phyloP scores from a whole-genome alignment of 1,140 invertebrate species.

The Formica exsecta region DNA sequence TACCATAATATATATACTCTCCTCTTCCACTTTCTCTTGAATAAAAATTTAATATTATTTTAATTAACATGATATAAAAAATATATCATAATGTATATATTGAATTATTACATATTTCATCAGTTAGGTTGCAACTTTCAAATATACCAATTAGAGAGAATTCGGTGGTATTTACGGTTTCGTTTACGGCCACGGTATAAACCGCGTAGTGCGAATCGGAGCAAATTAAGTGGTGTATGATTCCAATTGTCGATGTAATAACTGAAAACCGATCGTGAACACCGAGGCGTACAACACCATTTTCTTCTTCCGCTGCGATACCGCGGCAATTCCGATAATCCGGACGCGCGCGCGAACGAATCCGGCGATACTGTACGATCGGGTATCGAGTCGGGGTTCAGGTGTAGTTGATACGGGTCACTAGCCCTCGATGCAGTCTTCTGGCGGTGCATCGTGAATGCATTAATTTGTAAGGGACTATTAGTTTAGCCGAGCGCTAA shows the following conservation, averaged over 20 bases:
- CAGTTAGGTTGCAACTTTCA: neutral
- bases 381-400: constrained; percentile 34
- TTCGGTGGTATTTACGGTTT: neutral
- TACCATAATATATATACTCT: too few relatives aligned
- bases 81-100: too few relatives aligned
- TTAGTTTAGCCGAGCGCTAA: constrained; percentile 53
- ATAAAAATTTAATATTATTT: too few relatives aligned
- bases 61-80: too few relatives aligned
- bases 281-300: constrained; percentile 26
- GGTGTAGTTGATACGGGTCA: constrained; percentile 46
- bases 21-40: too few relatives aligned
- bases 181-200: neutral
- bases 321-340: constrained; percentile 50
- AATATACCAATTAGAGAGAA: constrained; percentile 7
- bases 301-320: constrained; percentile 51
- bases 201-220: neutral
- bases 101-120: neutral
- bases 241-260: constrained; percentile 44
- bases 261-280: constrained; percentile 50
- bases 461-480: constrained; percentile 65
- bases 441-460: constrained; percentile 57
- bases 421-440: constrained; percentile 21
- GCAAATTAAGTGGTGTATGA: constrained; percentile 32
- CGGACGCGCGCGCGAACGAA: constrained; percentile 17
- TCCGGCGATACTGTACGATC: neutral